Evolutionary conservation across 2,113 vertebrate species (phyloP).

Genomic region (Puntigrus tetrazona): DNA sequence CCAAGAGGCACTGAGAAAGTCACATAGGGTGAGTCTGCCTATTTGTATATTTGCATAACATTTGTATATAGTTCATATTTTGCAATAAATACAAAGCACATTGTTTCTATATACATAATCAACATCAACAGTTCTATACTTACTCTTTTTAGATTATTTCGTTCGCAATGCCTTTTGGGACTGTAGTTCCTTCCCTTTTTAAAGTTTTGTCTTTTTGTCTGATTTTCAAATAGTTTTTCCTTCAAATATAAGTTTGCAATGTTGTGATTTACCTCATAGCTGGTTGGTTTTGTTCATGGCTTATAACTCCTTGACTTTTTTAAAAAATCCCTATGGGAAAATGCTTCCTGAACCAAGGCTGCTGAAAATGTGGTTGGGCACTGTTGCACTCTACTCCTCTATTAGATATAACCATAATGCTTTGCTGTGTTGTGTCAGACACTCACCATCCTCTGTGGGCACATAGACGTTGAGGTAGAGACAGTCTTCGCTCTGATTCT

Average conservation of each 20-base stretch:
- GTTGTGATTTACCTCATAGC: background rate
- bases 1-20: background rate
- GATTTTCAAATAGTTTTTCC: background rate
- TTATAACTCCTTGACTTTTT: background rate
- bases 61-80: background rate
- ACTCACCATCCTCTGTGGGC: conserved; percentile 92
- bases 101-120: background rate
- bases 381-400: background rate
- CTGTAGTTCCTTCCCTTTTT: background rate
- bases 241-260: background rate
- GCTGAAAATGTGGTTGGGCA: background rate
- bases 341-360: background rate
- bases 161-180: background rate
- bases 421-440: background rate
- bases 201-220: background rate
- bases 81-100: background rate
- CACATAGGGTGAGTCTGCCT: background rate
- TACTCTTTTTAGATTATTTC: background rate
- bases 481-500: conserved; percentile 94
- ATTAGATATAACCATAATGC: background rate
- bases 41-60: background rate
- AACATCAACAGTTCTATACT: background rate
- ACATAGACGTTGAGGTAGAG: conserved; percentile 94
- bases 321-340: background rate
- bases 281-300: background rate